Conservation (phyloP, 1,140 invertebrate species). For the Ceratina calcarata region DNA sequence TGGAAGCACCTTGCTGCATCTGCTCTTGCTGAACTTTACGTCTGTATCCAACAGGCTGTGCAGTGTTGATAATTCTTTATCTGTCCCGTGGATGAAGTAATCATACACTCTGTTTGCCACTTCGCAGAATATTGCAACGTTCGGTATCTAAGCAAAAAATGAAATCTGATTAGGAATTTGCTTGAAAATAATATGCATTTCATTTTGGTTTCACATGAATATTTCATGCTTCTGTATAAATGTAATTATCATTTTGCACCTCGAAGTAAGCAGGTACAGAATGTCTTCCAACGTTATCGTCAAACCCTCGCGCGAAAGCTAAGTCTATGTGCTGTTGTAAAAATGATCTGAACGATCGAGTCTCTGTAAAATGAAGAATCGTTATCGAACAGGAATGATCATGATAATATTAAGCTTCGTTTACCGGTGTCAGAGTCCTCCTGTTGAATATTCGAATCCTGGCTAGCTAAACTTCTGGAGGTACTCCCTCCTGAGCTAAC, state of each 20-base stretch:
- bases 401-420: slow-evolving; percentile 57
- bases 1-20: slow-evolving; percentile 92
- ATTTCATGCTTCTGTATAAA: slow-evolving; percentile 1
- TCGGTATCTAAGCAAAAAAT: slow-evolving; percentile 80
- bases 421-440: slow-evolving; percentile 74
- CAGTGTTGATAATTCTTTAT: slow-evolving; percentile 73
- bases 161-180: too few relatives aligned
- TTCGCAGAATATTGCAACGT: slow-evolving; percentile 82
- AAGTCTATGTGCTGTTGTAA: slow-evolving; percentile 88
- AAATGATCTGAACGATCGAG: slow-evolving; percentile 85
- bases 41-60: slow-evolving; percentile 84
- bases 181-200: too few relatives aligned
- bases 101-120: slow-evolving; percentile 82
- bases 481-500: slow-evolving; percentile 72
- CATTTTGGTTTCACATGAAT: too few relatives aligned
- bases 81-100: slow-evolving; percentile 80
- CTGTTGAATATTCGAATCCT: slow-evolving; percentile 56
- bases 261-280: slow-evolving; percentile 84
- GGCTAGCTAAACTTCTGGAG: slow-evolving; percentile 62
- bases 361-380: slow-evolving; percentile 68
- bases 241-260: slow-evolving; percentile 74
- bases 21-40: slow-evolving; percentile 88
- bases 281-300: slow-evolving; percentile 90
- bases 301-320: slow-evolving; percentile 89
- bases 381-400: background rate